phyloP scores from a whole-genome alignment of 2,888 invertebrate species.

The Cheilosia vulpina region DNA sequence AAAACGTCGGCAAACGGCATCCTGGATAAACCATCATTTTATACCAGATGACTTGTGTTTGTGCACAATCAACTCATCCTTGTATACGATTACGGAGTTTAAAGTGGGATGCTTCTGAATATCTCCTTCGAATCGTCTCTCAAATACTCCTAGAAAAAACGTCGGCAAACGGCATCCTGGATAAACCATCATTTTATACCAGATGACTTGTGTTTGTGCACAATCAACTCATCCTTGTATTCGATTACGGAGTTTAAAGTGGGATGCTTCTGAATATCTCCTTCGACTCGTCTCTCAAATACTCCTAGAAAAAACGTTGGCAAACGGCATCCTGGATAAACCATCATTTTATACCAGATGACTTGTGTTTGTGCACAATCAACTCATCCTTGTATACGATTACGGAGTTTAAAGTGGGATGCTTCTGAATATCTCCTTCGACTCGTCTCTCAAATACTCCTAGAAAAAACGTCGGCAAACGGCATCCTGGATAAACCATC shows the following conservation, averaged over 20 bases:
- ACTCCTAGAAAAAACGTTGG: neutral
- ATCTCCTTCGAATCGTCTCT: neutral
- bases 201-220: constrained; percentile 5
- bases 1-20: neutral
- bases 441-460: constrained; percentile 6
- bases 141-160: neutral
- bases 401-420: constrained; percentile 6
- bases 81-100: neutral
- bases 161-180: constrained; percentile 4
- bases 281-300: neutral
- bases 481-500: constrained; percentile 6
- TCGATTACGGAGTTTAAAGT: neutral
- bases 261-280: neutral
- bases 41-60: constrained; percentile 10
- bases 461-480: neutral
- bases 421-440: neutral
- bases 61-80: neutral
- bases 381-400: neutral
- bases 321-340: constrained; percentile 13
- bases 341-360: constrained; percentile 10
- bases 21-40: constrained; percentile 9
- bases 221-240: neutral
- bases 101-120: constrained; percentile 22
- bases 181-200: constrained; percentile 9
- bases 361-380: constrained; percentile 2